A percentile compares a stretch with the other conserved stretches of the same genome.
Evolutionary conservation across 2,797 vertebrate genomes (phyloP).

Genomic region (Alectoris magna): DNA sequence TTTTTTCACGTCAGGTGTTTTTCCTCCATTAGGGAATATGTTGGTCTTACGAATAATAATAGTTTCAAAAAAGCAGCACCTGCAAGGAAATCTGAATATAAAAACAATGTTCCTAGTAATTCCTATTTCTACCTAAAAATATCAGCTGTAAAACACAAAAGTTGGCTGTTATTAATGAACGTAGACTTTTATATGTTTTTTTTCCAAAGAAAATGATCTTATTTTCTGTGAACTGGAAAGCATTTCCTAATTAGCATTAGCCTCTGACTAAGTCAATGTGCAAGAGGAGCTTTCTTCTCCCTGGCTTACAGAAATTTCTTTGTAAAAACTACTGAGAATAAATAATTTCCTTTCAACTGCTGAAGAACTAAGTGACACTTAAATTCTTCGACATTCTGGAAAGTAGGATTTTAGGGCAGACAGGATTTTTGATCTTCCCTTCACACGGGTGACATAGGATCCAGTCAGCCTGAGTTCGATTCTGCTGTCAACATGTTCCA

Average conservation of each 20-base stretch:
- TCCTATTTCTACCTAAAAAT: not conserved
- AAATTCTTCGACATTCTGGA: conserved; percentile 49
- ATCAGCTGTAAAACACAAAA: not conserved
- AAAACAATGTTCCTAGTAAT: not conserved
- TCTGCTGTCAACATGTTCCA: not conserved
- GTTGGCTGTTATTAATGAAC: not conserved
- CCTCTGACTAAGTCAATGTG: not conserved
- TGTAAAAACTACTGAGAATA: conserved; percentile 35
- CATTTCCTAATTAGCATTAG: conserved; percentile 36
- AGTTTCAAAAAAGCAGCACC: not conserved
- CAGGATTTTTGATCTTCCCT: conserved; percentile 63
- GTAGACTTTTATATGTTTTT: not conserved
- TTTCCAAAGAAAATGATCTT: not conserved
- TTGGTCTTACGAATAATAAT: not conserved
- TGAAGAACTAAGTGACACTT: conserved; percentile 44
- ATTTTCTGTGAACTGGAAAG: conserved; percentile 23
- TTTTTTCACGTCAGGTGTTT: not conserved
- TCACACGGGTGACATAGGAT: conserved; percentile 37
- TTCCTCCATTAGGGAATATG: not conserved
- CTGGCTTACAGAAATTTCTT: conserved; percentile 1
- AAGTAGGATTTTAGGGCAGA: conserved; percentile 60
- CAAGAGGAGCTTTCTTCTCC: conserved; percentile 7
- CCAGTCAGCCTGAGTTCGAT: not conserved
- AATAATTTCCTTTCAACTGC: conserved; percentile 64
- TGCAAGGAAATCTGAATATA: not conserved